Evolutionary conservation across 1,140 invertebrate species (phyloP).

Genomic region (Brachionus plicatilis): DNA sequence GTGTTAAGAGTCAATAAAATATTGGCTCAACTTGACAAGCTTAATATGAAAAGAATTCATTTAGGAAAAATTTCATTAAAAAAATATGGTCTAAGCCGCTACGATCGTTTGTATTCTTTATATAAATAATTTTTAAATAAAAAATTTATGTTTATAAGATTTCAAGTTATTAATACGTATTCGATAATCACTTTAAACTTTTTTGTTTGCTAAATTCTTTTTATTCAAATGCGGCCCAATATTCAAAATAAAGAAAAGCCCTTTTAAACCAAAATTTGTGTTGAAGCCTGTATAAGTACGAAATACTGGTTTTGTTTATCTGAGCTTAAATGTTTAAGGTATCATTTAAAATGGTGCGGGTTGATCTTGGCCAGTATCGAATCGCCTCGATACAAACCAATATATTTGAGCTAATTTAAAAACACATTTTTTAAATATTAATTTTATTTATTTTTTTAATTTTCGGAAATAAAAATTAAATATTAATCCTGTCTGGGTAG

Average conservation of each 20-base stretch:
- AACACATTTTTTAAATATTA: not conserved
- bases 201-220: not conserved
- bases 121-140: not conserved
- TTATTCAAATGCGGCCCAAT: not conserved
- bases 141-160: constrained; percentile 26
- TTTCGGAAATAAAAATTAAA: not conserved
- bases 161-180: constrained; percentile 26
- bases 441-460: not conserved
- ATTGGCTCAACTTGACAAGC: not conserved
- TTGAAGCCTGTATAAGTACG: not conserved
- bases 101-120: not conserved
- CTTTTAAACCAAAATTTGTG: not conserved
- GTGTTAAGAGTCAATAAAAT: not conserved
- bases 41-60: not conserved
- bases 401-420: not conserved
- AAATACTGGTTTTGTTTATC: not conserved
- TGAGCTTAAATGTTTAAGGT: not conserved
- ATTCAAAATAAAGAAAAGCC: not conserved
- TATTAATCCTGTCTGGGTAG: not conserved
- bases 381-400: not conserved
- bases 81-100: not conserved
- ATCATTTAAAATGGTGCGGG: not conserved
- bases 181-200: constrained; percentile 36
- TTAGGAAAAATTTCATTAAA: not conserved
- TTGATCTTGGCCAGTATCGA: not conserved